Percentiles rank a stretch among this genome's conserved stretches.
phyloP scores from a whole-genome alignment of 2,113 vertebrate species.

The Mormoops blainvillei region DNA sequence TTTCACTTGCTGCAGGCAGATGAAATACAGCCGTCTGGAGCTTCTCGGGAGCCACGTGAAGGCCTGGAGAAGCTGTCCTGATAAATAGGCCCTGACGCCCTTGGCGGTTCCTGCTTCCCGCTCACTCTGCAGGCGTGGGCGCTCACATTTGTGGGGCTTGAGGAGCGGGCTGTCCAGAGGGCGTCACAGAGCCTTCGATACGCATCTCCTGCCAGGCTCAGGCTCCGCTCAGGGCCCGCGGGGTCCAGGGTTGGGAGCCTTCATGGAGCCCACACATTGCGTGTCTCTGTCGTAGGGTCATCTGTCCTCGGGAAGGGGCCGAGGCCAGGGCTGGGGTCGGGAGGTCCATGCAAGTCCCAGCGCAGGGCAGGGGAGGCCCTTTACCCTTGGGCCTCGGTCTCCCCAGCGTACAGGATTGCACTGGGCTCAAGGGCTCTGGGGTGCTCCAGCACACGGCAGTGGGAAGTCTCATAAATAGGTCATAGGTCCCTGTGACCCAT shows the following conservation, averaged over 20 bases:
- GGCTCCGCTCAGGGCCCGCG: not conserved
- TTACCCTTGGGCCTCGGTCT: not conserved
- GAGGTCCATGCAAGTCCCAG: not conserved
- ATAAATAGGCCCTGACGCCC: not conserved
- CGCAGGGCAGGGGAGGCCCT: not conserved
- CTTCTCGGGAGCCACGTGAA: not conserved
- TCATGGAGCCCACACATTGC: not conserved
- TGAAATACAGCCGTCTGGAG: not conserved
- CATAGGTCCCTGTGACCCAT: not conserved
- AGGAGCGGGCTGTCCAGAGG: not conserved
- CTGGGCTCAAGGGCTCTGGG: not conserved
- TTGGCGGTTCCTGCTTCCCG: not conserved
- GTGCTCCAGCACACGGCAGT: not conserved
- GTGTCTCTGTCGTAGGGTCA: not conserved
- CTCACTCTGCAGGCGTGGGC: not conserved
- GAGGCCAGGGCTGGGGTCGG: too few species aligned
- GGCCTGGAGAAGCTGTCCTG: not conserved
- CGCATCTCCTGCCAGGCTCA: not conserved
- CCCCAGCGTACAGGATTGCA: not conserved
- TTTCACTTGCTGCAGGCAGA: not conserved
- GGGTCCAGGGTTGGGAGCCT: not conserved
- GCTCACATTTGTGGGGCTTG: not conserved
- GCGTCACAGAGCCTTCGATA: fast-evolving
- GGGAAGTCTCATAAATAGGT: not conserved
- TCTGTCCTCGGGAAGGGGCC: not conserved